Evolutionary conservation across 2,797 vertebrate genomes (phyloP), one percentile per base, ranked within the genome.

Genomic region (Anomalospiza imberbis): DNA sequence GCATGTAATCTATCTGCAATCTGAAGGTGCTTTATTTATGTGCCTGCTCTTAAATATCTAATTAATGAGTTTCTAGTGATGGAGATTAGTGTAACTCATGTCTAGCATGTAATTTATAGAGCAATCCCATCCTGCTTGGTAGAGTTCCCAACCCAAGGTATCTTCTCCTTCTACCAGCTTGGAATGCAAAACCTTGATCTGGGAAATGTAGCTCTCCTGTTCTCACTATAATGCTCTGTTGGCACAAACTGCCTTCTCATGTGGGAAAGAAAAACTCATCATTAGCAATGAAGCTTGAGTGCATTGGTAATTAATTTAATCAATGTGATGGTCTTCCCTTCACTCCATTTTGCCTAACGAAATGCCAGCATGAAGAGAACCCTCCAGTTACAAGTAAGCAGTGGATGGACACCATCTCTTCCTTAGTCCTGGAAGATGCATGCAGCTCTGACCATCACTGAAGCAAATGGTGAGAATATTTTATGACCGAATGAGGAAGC

Each of bases 21-120:
- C 61, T 77, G 86, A 66, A 91, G 78, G 73, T 79, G 73, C 96
- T 95, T 96, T 94, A 91, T 96, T 96, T 96, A 86, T 92, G n/a
- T 63, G 38, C 75, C 77, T 96, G 26, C 94, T 97, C 63, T 96
- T 92, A 85, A 96, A 81, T 54, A 17, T 81, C 85, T 53, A 45
- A 45, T 91, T 91, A 89, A 78, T 71, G n/a, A 83, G 83, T 93
- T 70, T 60, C 83, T 73, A 75, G 77, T 54, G 75, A 91, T 77
- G 5, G 1, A 84, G 70, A 86, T 91, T 82, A 82, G 84, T 90
- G 62, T 90, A 96, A 94, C 36, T 65, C 28, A 85, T 79, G 24
- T 44, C 75, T 61, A 66, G 55, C 77, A 54, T 1, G 3, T 62
- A 44, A 54, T 22, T 92, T 70, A 44, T n/a, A 70, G 55, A 44